Percentiles rank a stretch among this genome's conserved stretches.
Conservation (phyloP, 1,140 invertebrate species). For the Lineus longissimus region DNA sequence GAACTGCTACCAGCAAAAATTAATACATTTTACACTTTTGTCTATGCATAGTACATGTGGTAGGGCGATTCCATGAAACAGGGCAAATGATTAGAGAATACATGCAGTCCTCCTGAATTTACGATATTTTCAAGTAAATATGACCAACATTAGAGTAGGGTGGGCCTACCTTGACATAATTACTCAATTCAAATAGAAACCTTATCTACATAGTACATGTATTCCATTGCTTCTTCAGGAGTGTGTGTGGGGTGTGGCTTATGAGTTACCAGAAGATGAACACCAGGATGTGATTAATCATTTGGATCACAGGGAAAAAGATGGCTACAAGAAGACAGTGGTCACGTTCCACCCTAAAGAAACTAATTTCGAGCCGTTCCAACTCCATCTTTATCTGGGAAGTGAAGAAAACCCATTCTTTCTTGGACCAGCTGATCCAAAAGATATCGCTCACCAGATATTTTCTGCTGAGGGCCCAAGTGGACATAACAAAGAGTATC, state of each 20-base stretch:
- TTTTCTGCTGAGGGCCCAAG: constrained; percentile 70
- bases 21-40: too few relatives aligned
- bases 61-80: too few relatives aligned
- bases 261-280: constrained; percentile 72
- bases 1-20: too few relatives aligned
- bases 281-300: constrained; percentile 70
- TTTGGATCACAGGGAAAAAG: constrained; percentile 85
- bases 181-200: too few relatives aligned
- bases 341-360: constrained; percentile 38
- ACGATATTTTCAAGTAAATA: too few relatives aligned
- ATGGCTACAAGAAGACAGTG: constrained; percentile 33
- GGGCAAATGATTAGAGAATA: too few relatives aligned
- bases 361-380: constrained; percentile 56
- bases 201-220: too few relatives aligned
- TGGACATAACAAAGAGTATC: constrained; percentile 82
- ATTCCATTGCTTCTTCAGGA: constrained; percentile 51
- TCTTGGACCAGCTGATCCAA: constrained; percentile 64
- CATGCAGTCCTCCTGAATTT: too few relatives aligned
- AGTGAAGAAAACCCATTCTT: constrained; percentile 71
- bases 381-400: constrained; percentile 79
- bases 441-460: constrained; percentile 76
- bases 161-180: too few relatives aligned
- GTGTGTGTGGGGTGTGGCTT: constrained; percentile 85
- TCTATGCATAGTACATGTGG: too few relatives aligned
- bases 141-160: too few relatives aligned